These are phyloP conservation scores for Apostichopus californicus DNA, from an alignment of 35 echinoderm and acorn worm genomes.

Conservation along the genomic window DNA sequence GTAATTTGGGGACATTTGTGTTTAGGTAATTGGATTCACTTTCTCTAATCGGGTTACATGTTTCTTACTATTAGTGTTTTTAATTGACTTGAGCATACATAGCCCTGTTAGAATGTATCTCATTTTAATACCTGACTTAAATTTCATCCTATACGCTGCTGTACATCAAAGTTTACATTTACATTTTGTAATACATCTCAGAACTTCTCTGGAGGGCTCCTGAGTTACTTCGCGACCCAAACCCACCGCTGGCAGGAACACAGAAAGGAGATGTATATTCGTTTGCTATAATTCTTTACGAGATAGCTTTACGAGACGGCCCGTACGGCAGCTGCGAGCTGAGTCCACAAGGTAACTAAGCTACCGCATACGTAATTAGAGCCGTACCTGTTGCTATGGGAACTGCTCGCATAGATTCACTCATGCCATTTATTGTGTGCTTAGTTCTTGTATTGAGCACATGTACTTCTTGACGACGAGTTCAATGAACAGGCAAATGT, in stretches of 20 bases:
- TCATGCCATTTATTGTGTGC: constrained; percentile 1
- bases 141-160: neutral
- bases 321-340: constrained; percentile 79
- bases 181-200: constrained; percentile 10
- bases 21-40: too few species aligned
- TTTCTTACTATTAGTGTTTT: too few species aligned
- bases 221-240: constrained; percentile 74
- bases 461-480: neutral
- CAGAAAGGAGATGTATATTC: constrained; percentile 92
- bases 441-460: neutral
- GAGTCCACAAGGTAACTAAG: constrained; percentile 76
- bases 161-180: too few species aligned
- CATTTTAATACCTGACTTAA: neutral
- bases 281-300: constrained; percentile 90
- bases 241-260: constrained; percentile 68
- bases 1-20: too few species aligned
- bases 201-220: constrained; percentile 89
- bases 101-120: neutral
- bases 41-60: too few species aligned
- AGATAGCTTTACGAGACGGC: constrained; percentile 79
- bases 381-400: constrained; percentile 18
- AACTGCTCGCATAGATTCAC: constrained; percentile 8
- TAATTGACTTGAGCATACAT: neutral
- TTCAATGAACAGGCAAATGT: constrained; percentile 31
- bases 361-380: constrained; percentile 7